These are phyloP conservation scores for Thumatha senex DNA, from an alignment of 2,888 invertebrate genomes.

Conservation along the genomic window DNA sequence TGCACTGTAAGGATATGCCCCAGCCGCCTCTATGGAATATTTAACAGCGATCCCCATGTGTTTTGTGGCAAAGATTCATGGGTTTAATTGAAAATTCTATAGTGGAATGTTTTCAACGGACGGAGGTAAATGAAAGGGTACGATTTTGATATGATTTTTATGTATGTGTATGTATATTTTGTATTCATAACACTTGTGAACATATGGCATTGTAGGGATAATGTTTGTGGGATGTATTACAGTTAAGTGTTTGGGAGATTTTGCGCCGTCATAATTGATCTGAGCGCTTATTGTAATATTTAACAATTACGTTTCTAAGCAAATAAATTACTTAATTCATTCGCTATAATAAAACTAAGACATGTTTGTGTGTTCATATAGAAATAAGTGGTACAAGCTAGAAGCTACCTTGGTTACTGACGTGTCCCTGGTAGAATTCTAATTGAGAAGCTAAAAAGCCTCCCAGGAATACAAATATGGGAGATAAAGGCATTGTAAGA, in stretches of 20 bases:
- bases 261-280: not conserved
- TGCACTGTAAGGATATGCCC: not conserved
- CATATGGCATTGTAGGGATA: constrained; percentile 8
- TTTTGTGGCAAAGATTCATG: constrained; percentile 37
- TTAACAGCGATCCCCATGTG: constrained; percentile 25
- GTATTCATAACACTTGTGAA: constrained; percentile 12
- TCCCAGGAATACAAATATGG: too few relatives aligned
- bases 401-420: too few relatives aligned
- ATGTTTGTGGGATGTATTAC: constrained; percentile 5
- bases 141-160: constrained; percentile 12
- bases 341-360: too few relatives aligned
- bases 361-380: too few relatives aligned
- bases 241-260: constrained; percentile 4
- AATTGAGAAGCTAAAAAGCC: too few relatives aligned
- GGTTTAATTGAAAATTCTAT: constrained; percentile 41
- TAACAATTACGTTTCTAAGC: too few relatives aligned
- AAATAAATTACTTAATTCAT: too few relatives aligned
- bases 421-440: too few relatives aligned
- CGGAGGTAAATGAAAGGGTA: constrained; percentile 13
- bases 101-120: constrained; percentile 13
- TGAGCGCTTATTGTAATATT: too few relatives aligned
- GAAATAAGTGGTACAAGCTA: too few relatives aligned
- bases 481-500: too few relatives aligned
- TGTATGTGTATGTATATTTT: constrained; percentile 3
- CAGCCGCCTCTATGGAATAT: constrained; percentile 9